Base-by-base conservation (phyloP, 2,797 vertebrate species). In the Leptodactylus fallax region DNA sequence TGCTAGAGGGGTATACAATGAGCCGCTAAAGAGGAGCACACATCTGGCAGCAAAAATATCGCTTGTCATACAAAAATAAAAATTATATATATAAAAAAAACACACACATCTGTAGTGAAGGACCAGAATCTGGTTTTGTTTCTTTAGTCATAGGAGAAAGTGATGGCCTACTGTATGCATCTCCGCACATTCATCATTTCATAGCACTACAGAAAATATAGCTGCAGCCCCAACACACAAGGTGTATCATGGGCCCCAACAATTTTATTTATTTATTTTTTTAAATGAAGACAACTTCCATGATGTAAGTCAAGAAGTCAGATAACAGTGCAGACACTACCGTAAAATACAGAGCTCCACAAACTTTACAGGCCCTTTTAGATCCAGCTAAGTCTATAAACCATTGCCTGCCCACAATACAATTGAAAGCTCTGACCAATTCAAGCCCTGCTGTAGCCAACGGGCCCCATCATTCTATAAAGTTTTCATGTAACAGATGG, bases 41-140 rank as follows among this genome's bases (percentile, higher is more conserved):
- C 71, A 65, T 55, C 80, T 55, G 55, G 45, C 85, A 87, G 61
- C 36, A 86, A 83, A 72, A n/a, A 51, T 56, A 65, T 78, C 56
- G 17, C 14, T 17, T 78, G 36, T 76, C n/a, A 55, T 7, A 65
- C 3, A 61, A 76, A 84, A 58, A 60, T 1, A 69, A 67, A 67
- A 83, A 12, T 55, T 25, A 55, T 13, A 76, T 21, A 65, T 21
- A 85, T 13, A 81, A 19, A 60, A 17, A 23, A 3, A 49, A 61
- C 45, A 81, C 79, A 81, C 58, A 65, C n/a, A 65, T n/a, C 79
- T 63, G 60, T 21, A 61, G 72, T 63, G n/a, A 77, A 77, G 14
- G 27, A 45, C 83, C 53, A 25, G 14, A 77, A 49, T 25, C 81
- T 77, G 55, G 45, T 49, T 76, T 65, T 3, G 21, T 14, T 65